Evolutionary conservation across 2,797 vertebrate genomes (phyloP), one percentile per base, ranked within the genome.

Genomic region (Pelochelys cantorii): DNA sequence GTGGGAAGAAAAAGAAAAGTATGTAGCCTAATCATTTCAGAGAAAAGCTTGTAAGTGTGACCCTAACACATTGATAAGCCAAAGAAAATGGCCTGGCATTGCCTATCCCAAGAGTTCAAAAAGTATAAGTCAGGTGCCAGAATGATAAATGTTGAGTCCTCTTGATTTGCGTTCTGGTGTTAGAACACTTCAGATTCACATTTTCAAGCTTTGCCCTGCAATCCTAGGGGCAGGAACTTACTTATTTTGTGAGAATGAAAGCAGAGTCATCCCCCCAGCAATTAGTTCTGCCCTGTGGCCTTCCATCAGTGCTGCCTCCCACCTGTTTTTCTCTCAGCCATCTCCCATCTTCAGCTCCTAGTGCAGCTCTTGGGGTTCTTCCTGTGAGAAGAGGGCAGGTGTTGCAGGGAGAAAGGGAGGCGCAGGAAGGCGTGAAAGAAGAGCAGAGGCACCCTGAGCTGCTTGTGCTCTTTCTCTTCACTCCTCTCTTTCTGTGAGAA

Each of bases 31-130:
- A 68, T 13, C 17, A 18, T 68, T 11, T 17, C n/a, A 68, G n/a
- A 68, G 65, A 68, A 68, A 34, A 68, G n/a, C 10, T 68, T 68
- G 18, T 5, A 81, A 86, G 77, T 18, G 68, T 74, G 27, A 65
- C 86, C 74, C 48, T 59, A 1, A 0, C 71, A 5, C 12, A 23
- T 9, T n/a, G 87, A 75, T 9, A 57, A 81, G 71, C 18, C 8
- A 34, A 85, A 83, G 86, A 37, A 74, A 42, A 81, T 89, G 4
- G 56, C 22, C n/a, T 79, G 60, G 75, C 59, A 84, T 89, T 42
- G 80, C 31, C 89, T 82, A 55, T 74, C 11, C 29, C 57, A 89
- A 85, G 15, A 90, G n/a, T 85, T 86, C 74, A 86, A 85, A 94
- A 86, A 6, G n/a, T 62, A 11, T 55, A 5, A 88, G 8, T 37